phyloP scores from a whole-genome alignment of 2,797 vertebrate species.

The Acipenser transmontanus region DNA sequence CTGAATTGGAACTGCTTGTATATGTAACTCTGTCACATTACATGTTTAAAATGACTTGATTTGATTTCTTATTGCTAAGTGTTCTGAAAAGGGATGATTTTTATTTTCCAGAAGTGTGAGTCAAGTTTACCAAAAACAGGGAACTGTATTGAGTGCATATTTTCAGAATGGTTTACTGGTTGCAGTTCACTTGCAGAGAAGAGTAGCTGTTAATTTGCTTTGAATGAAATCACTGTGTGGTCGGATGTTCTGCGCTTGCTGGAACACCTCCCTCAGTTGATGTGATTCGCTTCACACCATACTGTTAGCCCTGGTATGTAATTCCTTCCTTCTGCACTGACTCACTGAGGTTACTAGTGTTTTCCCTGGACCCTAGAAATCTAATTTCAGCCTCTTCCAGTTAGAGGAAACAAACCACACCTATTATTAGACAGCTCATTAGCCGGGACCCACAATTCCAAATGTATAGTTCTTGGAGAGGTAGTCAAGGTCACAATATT shows the following conservation, averaged over 20 bases:
- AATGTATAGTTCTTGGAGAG: background rate
- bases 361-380: conserved; percentile 17
- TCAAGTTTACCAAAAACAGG: too few species aligned
- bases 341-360: conserved; percentile 25
- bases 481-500: background rate
- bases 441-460: background rate
- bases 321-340: conserved; percentile 23
- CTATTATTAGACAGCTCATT: background rate
- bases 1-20: too few species aligned
- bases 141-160: too few species aligned
- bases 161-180: too few species aligned
- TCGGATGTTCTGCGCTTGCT: conserved; percentile 26
- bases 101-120: too few species aligned
- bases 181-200: background rate
- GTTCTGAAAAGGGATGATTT: too few species aligned
- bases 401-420: background rate
- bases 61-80: too few species aligned
- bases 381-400: background rate
- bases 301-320: conserved; percentile 14
- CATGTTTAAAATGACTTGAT: too few species aligned
- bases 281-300: conserved; percentile 14
- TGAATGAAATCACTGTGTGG: conserved; percentile 9
- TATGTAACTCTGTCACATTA: too few species aligned
- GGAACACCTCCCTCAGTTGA: conserved; percentile 24
- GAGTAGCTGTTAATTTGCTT: background rate